Evolutionary conservation across 1,140 invertebrate genomes (phyloP), one percentile per base, ranked within the genome.

Genomic region (Manduca sexta): DNA sequence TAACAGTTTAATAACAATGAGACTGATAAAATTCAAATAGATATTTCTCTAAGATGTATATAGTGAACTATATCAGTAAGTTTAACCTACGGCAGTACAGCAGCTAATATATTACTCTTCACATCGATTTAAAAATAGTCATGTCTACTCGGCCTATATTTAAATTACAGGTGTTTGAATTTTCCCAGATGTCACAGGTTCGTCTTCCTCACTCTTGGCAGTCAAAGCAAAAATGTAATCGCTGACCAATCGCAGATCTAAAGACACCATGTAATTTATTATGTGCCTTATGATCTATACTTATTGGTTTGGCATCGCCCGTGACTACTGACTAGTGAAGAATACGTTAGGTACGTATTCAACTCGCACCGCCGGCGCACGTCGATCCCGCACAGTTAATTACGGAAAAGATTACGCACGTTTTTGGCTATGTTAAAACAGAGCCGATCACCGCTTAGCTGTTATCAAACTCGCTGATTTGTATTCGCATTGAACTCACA

Each of bases 401-500:
- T 74, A 60, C 45, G 49, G 64, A 70, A 56, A 75, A 67, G 58
- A 73, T 57, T 54, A 62, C 49, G 60, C 54, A 52, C 56, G 54
- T 64, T 72, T 74, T 82, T 73, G 71, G 65, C 64, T 52, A 71
- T 69, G 59, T 60, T 50, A 49, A 52, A 60, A 56, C 52, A 58
- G 54, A 65, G 64, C 60, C 53, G 62, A 76, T 76, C 72, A 64
- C 49, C 50, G 42, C 55, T 56, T 64, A 72, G 60, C 56, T 72
- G 69, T 81, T 80, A 81, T 83, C 77, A 82, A 73, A 76, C 72
- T 68, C 60, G 66, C 55, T 67, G 65, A 73, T 69, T 73, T 76
- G 64, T 72, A 60, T 69, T 80, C 63, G 60, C 59, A 66, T 74
- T 63, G 64, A 72, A 63, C 55, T 60, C 69, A 65, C 69, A 82